phyloP scores from a whole-genome alignment of 2,113 vertebrate genomes.

The Scytalopus superciliaris region DNA sequence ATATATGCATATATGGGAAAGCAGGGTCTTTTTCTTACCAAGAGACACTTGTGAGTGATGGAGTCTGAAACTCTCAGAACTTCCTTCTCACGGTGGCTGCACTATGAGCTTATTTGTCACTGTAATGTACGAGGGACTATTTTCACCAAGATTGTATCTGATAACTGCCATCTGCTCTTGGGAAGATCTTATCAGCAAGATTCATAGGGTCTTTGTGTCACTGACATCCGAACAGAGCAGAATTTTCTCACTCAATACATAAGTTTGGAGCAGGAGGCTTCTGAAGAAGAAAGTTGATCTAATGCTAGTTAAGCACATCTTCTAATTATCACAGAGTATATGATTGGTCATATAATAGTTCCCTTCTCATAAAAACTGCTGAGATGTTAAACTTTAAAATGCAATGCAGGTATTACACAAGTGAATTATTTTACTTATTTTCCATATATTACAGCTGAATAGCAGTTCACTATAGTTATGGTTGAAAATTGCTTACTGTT shows the following conservation, averaged over 20 bases:
- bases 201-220: not conserved
- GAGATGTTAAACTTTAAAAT: conserved; percentile 27
- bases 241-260: not conserved
- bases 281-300: not conserved
- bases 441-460: conserved; percentile 44
- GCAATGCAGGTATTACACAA: conserved; percentile 13
- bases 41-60: not conserved
- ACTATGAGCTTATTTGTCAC: not conserved
- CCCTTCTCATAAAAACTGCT: conserved; percentile 14
- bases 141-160: not conserved
- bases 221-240: not conserved
- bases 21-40: accelerated
- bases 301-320: not conserved
- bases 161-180: not conserved
- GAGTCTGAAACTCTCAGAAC: not conserved
- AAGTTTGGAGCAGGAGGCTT: not conserved
- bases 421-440: conserved; percentile 53
- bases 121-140: not conserved
- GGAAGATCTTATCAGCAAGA: not conserved
- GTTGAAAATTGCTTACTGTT: conserved; percentile 14
- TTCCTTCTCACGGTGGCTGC: not conserved
- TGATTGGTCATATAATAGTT: not conserved
- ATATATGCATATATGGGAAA: not conserved
- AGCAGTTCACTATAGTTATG: not conserved
- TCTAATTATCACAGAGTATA: not conserved